Base-by-base conservation (phyloP, 2,113 vertebrate species). In the Ploceus nigricollis region DNA sequence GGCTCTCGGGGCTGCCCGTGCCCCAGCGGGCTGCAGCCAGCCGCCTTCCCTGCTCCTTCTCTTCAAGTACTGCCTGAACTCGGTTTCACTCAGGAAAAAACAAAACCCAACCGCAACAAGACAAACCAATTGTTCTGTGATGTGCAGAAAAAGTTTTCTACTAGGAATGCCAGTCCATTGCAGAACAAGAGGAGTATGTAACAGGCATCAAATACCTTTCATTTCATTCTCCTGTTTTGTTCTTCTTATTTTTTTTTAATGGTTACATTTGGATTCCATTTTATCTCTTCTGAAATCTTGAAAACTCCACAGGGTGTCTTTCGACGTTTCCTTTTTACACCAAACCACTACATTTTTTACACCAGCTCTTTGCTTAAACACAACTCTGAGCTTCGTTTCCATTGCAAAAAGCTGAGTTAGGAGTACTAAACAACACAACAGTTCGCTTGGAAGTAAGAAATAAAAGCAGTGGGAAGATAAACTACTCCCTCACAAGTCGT, bases 231-330 rank as follows among this genome's bases (percentile, higher is more conserved):
- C 2, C 1, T 31, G 23, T 15, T 10, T 10, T 30, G 2, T 17
- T 44, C 3, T 13, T 11, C 4, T 12, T 33, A 14, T 6, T 7
- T 6, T 7, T 31, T 5, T 2, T 3, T 4, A 3, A 33, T 35
- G 6, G 25, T 72, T 89, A 53, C 25, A 24, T 72, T 78, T 83
- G 45, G 13, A 69, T 92, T 88, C 19, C 21, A 21, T 75, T 83
- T 94, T 51, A 37, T 79, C 19, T 48, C 35, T 72, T 15, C 27
- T 68, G 37, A 60, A 58, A 61, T 42, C 25, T 54, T 64, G 35
- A 31, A 16, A 69, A 54, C 30, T 61, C 63, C 56, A 4, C 37
- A 51, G 51, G 22, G 35, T 15, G 44, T 84, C 57, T 82, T 44
- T 35, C 2, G 6, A 44, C 0, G 0, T 89, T 93, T 91, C 35